Conservation (phyloP, 2,113 vertebrate species). For the Pelmatolapia mariae region DNA sequence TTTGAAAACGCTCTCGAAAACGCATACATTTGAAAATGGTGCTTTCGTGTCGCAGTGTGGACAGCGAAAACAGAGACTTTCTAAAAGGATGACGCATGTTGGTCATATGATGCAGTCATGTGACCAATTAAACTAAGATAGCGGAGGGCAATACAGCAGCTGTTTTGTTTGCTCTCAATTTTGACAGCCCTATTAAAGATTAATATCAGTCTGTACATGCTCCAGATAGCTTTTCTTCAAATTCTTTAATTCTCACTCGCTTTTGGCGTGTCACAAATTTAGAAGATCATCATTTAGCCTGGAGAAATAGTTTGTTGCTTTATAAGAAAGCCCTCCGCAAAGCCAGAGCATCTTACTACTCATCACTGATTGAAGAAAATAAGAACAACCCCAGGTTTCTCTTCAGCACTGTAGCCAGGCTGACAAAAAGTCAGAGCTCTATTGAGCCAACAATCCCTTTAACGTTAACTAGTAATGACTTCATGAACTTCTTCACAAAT, state of each 20-base stretch:
- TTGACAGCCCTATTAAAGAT: no score
- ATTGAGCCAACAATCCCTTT: not conserved
- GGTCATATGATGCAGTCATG: no score
- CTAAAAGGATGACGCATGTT: no score
- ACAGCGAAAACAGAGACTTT: no score
- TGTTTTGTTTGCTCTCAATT: no score
- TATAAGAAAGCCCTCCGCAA: not conserved
- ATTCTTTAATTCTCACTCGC: not conserved
- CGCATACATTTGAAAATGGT: no score
- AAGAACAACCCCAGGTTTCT: not conserved
- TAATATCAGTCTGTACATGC: no score
- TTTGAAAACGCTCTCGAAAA: no score
- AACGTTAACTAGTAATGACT: not conserved
- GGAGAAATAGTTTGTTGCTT: not conserved
- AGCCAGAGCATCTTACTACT: fast-evolving
- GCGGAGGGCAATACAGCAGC: no score
- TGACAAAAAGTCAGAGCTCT: not conserved
- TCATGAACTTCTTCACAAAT: no score
- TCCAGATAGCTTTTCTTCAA: not conserved
- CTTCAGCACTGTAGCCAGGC: not conserved
- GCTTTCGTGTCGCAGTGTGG: no score
- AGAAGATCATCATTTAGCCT: not conserved
- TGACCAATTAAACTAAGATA: no score
- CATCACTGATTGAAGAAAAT: not conserved
- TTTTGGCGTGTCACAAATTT: not conserved